Conservation (phyloP, 2,888 invertebrate species). For the Ryuthela nishihirai region DNA sequence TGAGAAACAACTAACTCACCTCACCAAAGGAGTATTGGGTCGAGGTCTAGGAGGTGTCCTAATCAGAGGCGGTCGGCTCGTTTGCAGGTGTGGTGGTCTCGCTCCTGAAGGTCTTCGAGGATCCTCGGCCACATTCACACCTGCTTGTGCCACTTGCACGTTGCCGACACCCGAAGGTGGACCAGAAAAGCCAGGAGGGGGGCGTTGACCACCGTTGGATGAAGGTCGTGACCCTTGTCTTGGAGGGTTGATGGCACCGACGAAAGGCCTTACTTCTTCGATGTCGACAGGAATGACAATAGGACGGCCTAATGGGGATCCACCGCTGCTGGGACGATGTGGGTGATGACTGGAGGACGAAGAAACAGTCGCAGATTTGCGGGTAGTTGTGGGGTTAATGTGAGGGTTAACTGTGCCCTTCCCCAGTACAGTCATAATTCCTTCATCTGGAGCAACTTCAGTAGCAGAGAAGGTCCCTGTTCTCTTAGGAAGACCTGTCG, state of each 20-base stretch:
- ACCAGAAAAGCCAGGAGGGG: not conserved
- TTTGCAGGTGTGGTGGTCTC: not conserved
- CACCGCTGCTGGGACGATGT: too few species aligned
- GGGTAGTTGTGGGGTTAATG: too few species aligned
- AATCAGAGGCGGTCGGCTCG: constrained; percentile 28
- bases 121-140: constrained; percentile 1
- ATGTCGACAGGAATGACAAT: constrained; percentile 61
- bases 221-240: not conserved
- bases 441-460: not conserved
- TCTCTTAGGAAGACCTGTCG: too few species aligned
- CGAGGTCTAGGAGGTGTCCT: constrained; percentile 37
- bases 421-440: not conserved
- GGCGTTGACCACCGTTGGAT: constrained; percentile 2
- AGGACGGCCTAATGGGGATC: constrained; percentile 51
- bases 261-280: constrained; percentile 53
- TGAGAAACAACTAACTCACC: constrained; percentile 6
- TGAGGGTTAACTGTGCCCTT: not conserved
- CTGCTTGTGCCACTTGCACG: constrained; percentile 18
- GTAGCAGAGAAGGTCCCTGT: too few species aligned
- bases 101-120: constrained; percentile 2
- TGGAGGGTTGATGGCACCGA: constrained; percentile 17
- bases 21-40: constrained; percentile 36
- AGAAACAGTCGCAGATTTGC: too few species aligned
- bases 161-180: not conserved
- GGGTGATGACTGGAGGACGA: too few species aligned